These are phyloP conservation scores for Alca torda DNA, from an alignment of 2,797 vertebrate genomes.

Conservation along the genomic window DNA sequence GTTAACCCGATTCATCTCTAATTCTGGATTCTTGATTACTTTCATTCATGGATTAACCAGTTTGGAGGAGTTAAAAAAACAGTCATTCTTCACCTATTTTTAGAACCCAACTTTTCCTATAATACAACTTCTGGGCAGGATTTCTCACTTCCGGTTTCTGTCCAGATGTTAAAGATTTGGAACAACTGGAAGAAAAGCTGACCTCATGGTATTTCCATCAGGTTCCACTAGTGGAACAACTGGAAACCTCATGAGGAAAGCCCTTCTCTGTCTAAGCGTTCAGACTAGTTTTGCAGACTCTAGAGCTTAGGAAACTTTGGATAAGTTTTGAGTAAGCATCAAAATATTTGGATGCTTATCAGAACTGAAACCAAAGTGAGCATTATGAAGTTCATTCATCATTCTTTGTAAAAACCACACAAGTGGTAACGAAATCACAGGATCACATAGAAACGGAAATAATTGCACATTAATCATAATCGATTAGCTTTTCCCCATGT, in stretches of 20 bases:
- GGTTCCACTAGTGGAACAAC: constrained; percentile 60
- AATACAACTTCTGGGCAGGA: constrained; percentile 28
- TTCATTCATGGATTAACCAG: neutral
- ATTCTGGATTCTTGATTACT: neutral
- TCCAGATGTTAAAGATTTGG: constrained; percentile 66
- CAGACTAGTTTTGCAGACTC: constrained; percentile 54
- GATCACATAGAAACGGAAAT: neutral
- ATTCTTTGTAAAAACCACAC: neutral
- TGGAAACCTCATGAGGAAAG: constrained; percentile 69
- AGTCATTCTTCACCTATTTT: constrained; percentile 26
- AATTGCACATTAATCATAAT: neutral
- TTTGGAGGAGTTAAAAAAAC: neutral
- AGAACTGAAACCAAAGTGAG: constrained; percentile 24
- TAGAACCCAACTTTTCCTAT: constrained; percentile 48
- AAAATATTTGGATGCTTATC: constrained; percentile 56
- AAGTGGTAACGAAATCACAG: neutral
- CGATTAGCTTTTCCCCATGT: neutral
- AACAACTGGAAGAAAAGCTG: constrained; percentile 68
- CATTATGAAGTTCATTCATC: constrained; percentile 20
- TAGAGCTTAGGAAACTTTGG: constrained; percentile 60
- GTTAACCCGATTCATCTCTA: neutral
- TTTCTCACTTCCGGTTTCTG: constrained; percentile 62
- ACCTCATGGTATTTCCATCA: constrained; percentile 69
- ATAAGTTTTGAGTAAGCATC: constrained; percentile 56
- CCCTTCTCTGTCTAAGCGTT: constrained; percentile 41